These are phyloP conservation scores for Campaea margaritaria DNA, from an alignment of 2,888 invertebrate species.

Conservation along the genomic window DNA sequence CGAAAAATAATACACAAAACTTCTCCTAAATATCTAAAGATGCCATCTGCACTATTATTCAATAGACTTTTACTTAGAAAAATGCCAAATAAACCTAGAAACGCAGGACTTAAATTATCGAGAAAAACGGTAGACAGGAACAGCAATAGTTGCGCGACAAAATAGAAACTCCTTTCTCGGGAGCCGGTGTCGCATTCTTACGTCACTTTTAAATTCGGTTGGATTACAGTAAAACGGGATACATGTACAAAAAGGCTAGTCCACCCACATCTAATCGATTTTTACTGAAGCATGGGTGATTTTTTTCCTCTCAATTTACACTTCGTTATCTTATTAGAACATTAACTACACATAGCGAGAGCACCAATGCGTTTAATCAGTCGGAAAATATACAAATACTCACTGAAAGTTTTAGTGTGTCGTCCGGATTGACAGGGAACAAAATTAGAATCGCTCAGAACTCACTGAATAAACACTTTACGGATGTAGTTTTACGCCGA, in stretches of 20 bases:
- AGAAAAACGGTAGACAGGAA: conserved; percentile 60
- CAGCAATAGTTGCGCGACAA: conserved; percentile 61
- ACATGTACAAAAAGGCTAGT: conserved; percentile 59
- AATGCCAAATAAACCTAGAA: conserved; percentile 52
- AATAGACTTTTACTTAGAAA: conserved; percentile 61
- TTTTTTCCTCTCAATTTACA: conserved; percentile 41
- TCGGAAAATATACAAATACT: conserved; percentile 66
- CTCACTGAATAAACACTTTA: conserved; percentile 76
- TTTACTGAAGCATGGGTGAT: conserved; percentile 66
- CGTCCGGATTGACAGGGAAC: conserved; percentile 73
- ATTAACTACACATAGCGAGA: conserved; percentile 39
- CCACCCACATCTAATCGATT: conserved; percentile 84
- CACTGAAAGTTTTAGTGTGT: conserved; percentile 71
- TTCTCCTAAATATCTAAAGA: conserved; percentile 6
- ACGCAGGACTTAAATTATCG: conserved; percentile 54
- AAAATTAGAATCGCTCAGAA: conserved; percentile 80
- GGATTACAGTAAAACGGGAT: conserved; percentile 71
- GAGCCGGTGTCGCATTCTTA: conserved; percentile 63
- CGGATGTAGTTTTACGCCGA: conserved; percentile 56
- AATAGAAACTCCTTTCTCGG: conserved; percentile 56
- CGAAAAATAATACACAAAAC: conserved; percentile 3
- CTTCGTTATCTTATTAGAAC: conserved; percentile 46
- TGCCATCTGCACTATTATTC: neutral
- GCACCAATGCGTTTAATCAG: conserved; percentile 44
- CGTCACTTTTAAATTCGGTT: conserved; percentile 68